Conservation (phyloP, 2,113 vertebrate species). For the Microtus richardsoni region DNA sequence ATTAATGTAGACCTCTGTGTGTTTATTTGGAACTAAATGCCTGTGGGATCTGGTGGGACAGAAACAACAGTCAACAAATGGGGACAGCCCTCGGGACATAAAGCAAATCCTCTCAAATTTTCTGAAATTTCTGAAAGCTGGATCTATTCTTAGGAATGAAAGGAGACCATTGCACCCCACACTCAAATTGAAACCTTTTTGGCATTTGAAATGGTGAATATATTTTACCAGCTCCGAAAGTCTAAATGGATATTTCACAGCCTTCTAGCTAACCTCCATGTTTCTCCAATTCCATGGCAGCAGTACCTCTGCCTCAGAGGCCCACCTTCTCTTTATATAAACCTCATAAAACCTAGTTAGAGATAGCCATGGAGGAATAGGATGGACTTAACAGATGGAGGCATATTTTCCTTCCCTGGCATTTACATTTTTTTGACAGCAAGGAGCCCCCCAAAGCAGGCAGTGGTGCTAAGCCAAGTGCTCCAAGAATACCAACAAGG, state of each 20-base stretch:
- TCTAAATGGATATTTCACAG: not conserved
- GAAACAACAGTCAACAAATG: too few species aligned
- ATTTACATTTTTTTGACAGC: constrained; percentile 61
- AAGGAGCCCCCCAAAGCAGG: constrained; percentile 60
- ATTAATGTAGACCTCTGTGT: too few species aligned
- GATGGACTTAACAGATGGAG: constrained; percentile 58
- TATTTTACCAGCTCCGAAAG: constrained; percentile 34
- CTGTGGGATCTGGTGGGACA: too few species aligned
- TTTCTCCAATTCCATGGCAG: not conserved
- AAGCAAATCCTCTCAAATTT: not conserved
- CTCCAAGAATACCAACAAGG: constrained; percentile 52
- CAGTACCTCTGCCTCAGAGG: not conserved
- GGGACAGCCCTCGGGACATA: not conserved
- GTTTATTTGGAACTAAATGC: too few species aligned
- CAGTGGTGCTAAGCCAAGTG: constrained; percentile 55
- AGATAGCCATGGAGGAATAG: constrained; percentile 41
- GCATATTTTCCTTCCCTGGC: constrained; percentile 35
- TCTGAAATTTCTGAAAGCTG: not conserved
- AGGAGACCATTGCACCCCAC: not conserved
- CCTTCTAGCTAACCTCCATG: not conserved
- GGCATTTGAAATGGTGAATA: not conserved
- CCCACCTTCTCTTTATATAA: not conserved
- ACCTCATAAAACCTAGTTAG: constrained; percentile 44
- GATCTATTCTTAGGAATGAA: constrained; percentile 41
- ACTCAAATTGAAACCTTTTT: not conserved